Base-by-base conservation (phyloP, 2,888 invertebrate species). In the Acholoe squamosa region DNA sequence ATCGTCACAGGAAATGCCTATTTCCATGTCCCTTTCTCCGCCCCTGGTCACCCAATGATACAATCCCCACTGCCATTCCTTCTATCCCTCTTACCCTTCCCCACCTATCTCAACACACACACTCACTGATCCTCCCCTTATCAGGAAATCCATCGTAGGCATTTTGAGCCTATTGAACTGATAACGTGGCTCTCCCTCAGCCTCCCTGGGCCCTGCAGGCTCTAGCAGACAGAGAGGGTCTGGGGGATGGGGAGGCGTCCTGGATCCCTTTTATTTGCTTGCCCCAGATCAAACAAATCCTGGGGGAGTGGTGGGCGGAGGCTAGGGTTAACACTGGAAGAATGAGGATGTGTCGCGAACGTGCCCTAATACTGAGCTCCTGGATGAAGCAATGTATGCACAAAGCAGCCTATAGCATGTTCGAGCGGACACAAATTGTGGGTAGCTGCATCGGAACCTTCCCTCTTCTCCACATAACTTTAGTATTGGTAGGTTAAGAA, bases 191-290 rank as follows among this genome's bases (percentile, higher is more conserved):
- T 61, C 61, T 61, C n/a, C 61, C 61, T 19, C 61, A 0, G 61
- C 43, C 43, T 3, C 43, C 3, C 43, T 10, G 43, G 43, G 43
- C 43, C 43, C 43, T 10, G 43, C 43, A 10, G 43, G 43, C 43
- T 43, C 43, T 43, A 43, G 43, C 43, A 43, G 43, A 43, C 43
- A 43, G 43, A 10, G 43, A 3, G 3, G 43, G 43, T 43, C 43
- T 43, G 10, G 43, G 43, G 43, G 10, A 43, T 43, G 43, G 43
- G 43, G 43, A 19, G 61, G 22, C 61, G 19, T 61, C 19, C n/a
- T 61, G 61, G 61, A 19, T 61, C n/a, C 61, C 61, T n/a, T 61
- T 61, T 61, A 61, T n/a, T 61, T n/a, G n/a, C 19, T 61, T 61
- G 61, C 61, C 19, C 61, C 22, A 43, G 43, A 43, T 43, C 43